These are phyloP conservation scores for Ascaphus truei DNA, from an alignment of 2,113 vertebrate species.

Conservation along the genomic window DNA sequence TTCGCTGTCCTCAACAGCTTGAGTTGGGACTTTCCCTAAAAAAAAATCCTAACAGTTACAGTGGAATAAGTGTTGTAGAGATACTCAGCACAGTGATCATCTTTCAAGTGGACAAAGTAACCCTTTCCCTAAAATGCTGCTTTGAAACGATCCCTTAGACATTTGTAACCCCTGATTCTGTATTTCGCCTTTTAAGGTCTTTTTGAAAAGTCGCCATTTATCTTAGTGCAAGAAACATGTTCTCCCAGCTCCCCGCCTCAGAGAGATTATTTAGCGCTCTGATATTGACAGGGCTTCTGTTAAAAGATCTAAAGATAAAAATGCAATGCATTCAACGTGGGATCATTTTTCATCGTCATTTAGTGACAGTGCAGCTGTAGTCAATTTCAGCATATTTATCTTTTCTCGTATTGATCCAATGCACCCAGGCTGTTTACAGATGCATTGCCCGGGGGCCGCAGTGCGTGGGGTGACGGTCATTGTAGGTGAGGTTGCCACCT, in stretches of 20 bases:
- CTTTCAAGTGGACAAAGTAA: no score
- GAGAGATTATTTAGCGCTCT: slow-evolving; percentile 65
- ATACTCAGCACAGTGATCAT: no score
- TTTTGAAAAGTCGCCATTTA: slow-evolving; percentile 47
- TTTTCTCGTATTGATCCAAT: slow-evolving; percentile 58
- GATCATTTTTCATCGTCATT: slow-evolving; percentile 66
- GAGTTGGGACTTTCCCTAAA: no score
- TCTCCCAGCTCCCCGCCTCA: slow-evolving; percentile 49
- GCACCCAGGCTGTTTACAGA: slow-evolving; percentile 42
- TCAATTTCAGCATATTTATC: slow-evolving; percentile 65
- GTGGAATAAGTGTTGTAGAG: no score
- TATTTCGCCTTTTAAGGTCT: slow-evolving; percentile 46
- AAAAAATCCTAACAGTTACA: no score
- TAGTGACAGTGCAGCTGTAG: slow-evolving; percentile 60
- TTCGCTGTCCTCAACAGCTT: no score
- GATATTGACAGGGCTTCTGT: slow-evolving; percentile 60
- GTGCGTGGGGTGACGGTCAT: background rate
- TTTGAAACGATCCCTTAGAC: no score
- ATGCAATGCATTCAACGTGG: slow-evolving; percentile 56
- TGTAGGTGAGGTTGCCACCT: background rate
- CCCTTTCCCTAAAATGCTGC: no score
- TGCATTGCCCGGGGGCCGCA: slow-evolving; percentile 5
- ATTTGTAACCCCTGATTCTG: background rate
- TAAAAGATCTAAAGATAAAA: slow-evolving; percentile 69
- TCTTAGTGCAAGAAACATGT: slow-evolving; percentile 47